phyloP scores from a whole-genome alignment of 1,140 invertebrate genomes.

The Holcopasites calliopsidis region DNA sequence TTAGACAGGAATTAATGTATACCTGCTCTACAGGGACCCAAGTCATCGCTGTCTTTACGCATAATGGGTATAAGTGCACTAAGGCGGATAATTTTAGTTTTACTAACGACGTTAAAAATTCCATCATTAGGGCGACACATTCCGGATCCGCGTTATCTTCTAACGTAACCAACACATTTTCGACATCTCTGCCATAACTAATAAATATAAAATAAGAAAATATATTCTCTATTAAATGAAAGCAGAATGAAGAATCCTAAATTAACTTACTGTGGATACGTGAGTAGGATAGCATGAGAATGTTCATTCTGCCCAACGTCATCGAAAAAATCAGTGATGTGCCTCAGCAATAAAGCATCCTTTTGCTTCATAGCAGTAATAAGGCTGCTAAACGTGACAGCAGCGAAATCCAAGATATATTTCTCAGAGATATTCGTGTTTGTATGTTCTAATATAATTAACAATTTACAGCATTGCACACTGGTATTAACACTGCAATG shows the following conservation, averaged over 20 bases:
- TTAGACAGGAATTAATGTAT: slow-evolving; percentile 26
- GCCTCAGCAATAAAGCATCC: slow-evolving; percentile 78
- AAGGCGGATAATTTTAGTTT: slow-evolving; percentile 74
- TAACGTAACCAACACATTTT: slow-evolving; percentile 65
- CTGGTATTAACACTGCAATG: slow-evolving; percentile 74
- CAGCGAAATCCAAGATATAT: slow-evolving; percentile 78
- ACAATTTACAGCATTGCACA: slow-evolving; percentile 80
- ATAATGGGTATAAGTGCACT: slow-evolving; percentile 71
- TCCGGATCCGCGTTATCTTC: slow-evolving; percentile 73
- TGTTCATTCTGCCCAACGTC: slow-evolving; percentile 77
- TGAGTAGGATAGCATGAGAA: slow-evolving; percentile 60
- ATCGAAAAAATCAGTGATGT: slow-evolving; percentile 81
- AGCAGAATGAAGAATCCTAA: slow-evolving; percentile 12
- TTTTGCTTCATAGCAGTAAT: slow-evolving; percentile 76
- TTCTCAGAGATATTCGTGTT: slow-evolving; percentile 79
- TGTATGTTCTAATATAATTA: slow-evolving; percentile 81
- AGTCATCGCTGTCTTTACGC: slow-evolving; percentile 75
- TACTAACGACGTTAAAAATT: slow-evolving; percentile 79
- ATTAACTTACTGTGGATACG: slow-evolving; percentile 64
- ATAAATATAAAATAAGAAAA: slow-evolving; percentile 28
- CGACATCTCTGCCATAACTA: slow-evolving; percentile 69
- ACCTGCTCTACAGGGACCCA: slow-evolving; percentile 77
- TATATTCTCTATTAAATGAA: slow-evolving; percentile 10
- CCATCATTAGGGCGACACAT: slow-evolving; percentile 77
- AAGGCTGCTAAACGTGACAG: slow-evolving; percentile 78